Percentiles rank a stretch among this genome's conserved stretches.
phyloP scores from a whole-genome alignment of 1,140 invertebrate species.

The Drosophila ohnishii region DNA sequence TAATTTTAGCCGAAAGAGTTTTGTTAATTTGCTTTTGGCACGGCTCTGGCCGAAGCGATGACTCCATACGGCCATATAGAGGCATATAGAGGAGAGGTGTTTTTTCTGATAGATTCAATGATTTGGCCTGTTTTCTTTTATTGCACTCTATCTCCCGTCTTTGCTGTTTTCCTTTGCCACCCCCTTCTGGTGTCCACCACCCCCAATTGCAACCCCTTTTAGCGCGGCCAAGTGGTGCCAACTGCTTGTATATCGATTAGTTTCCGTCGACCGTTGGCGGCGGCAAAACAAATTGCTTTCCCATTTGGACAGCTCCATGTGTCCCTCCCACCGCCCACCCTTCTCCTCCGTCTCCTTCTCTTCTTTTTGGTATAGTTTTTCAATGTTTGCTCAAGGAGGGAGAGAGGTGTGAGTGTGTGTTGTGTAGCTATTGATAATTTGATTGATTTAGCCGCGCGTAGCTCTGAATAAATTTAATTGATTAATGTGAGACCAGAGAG shows the following conservation, averaged over 20 bases:
- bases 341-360: neutral
- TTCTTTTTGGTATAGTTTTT: constrained; percentile 21
- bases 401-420: neutral
- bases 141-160: constrained; percentile 16
- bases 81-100: neutral
- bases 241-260: constrained; percentile 65
- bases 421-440: constrained; percentile 41
- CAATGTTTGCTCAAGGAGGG: constrained; percentile 2
- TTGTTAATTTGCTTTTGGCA: constrained; percentile 40
- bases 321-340: neutral
- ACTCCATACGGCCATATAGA: constrained; percentile 11
- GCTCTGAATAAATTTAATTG: constrained; percentile 31
- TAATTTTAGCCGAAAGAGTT: constrained; percentile 33
- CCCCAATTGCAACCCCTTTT: constrained; percentile 16
- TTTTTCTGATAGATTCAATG: constrained; percentile 1
- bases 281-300: constrained; percentile 49
- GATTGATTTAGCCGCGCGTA: constrained; percentile 52
- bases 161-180: constrained; percentile 1
- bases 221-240: constrained; percentile 36
- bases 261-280: constrained; percentile 44
- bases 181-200: neutral
- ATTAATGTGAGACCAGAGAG: constrained; percentile 26
- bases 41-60: constrained; percentile 14
- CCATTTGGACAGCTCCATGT: constrained; percentile 55
- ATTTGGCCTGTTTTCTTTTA: constrained; percentile 25